phyloP scores from a whole-genome alignment of 2,113 vertebrate genomes.

The Rhizomys pruinosus region DNA sequence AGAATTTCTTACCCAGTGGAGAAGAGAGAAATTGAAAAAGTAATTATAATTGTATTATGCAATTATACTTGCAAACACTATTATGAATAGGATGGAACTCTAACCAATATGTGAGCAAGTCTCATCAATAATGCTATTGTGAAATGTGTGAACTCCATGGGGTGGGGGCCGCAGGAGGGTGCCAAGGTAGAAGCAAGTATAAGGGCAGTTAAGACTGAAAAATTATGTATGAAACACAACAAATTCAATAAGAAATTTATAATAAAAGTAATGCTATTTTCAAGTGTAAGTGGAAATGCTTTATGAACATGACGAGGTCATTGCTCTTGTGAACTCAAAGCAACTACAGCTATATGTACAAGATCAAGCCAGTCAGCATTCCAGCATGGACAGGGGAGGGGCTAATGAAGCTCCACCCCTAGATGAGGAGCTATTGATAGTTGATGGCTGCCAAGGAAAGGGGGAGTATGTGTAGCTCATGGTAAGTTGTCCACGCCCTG shows the following conservation, averaged over 20 bases:
- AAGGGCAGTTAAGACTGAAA: no score
- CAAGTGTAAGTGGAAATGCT: background rate
- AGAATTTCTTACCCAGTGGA: background rate
- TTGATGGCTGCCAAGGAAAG: background rate
- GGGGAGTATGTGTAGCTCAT: background rate
- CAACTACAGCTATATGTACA: no score
- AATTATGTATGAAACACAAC: no score
- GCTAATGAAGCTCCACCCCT: no score
- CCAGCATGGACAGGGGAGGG: background rate
- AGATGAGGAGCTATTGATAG: background rate
- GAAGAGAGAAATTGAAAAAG: slow-evolving; percentile 44
- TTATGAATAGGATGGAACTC: background rate
- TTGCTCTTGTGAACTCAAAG: background rate
- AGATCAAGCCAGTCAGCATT: background rate
- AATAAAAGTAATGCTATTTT: slow-evolving; percentile 33
- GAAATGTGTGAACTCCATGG: no score
- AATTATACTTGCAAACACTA: background rate
- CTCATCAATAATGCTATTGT: slow-evolving; percentile 26
- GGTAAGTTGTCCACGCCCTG: background rate
- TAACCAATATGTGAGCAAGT: background rate
- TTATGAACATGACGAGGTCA: background rate
- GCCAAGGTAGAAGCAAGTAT: no score
- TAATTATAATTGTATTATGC: background rate
- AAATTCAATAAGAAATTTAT: no score
- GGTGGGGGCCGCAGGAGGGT: no score